Evolutionary conservation across 2,888 invertebrate genomes (phyloP).

Genomic region (Pterostichus madidus): DNA sequence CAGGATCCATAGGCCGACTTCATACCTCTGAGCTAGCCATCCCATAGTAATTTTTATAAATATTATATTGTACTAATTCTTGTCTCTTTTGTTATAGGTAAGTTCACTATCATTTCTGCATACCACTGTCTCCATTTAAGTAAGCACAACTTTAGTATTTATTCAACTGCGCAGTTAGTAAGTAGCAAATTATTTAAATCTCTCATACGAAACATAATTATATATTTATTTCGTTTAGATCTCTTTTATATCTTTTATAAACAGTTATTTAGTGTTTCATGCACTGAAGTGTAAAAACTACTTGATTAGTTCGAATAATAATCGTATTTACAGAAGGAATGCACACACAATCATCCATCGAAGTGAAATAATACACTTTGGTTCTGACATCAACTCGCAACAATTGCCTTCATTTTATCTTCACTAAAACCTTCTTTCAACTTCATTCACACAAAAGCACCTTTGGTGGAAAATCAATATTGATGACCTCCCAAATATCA

Average conservation of each 20-base stretch:
- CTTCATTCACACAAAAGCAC: slow-evolving; percentile 2
- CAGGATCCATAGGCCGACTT: too few species aligned
- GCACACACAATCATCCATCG: slow-evolving; percentile 32
- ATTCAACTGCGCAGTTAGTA: too few species aligned
- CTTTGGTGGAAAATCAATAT: slow-evolving; percentile 5
- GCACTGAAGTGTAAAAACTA: slow-evolving; percentile 12
- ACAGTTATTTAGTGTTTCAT: not conserved
- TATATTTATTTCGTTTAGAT: too few species aligned
- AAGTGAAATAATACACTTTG: slow-evolving; percentile 41
- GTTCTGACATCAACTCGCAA: slow-evolving; percentile 11
- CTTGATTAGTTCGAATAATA: slow-evolving; percentile 45
- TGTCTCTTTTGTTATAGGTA: too few species aligned
- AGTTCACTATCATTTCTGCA: too few species aligned
- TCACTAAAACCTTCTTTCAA: slow-evolving; percentile 20
- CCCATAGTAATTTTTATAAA: too few species aligned
- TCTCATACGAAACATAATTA: too few species aligned
- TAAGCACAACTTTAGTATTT: too few species aligned
- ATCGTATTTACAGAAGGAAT: slow-evolving; percentile 33
- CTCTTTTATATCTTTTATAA: not conserved
- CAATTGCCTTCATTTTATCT: slow-evolving; percentile 22
- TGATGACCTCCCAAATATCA: not conserved
- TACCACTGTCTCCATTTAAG: too few species aligned
- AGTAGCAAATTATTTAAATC: too few species aligned
- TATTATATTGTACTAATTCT: too few species aligned
- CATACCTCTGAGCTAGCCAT: too few species aligned